Percentiles rank a stretch among this genome's conserved stretches.
Evolutionary conservation across 2,797 vertebrate genomes (phyloP).

Genomic region (Danio albolineatus): DNA sequence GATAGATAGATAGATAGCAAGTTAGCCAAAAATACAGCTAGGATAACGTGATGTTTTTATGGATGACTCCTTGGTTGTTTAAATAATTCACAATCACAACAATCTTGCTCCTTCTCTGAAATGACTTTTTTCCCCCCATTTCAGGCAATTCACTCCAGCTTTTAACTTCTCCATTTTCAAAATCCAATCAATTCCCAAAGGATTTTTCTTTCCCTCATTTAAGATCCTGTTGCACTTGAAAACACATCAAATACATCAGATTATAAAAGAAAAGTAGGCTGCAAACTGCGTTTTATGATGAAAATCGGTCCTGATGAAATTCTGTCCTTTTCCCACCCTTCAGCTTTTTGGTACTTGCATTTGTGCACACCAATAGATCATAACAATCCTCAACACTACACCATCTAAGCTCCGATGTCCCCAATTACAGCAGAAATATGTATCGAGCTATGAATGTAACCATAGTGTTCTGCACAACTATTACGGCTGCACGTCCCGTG

Average conservation of each 20-base stretch:
- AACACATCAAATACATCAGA: background rate
- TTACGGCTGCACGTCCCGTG: slow-evolving; percentile 7
- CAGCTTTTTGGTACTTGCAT: background rate
- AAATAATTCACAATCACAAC: background rate
- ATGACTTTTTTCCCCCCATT: background rate
- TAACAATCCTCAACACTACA: slow-evolving; percentile 3
- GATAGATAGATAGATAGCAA: too few species aligned
- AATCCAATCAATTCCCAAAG: background rate
- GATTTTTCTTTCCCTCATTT: background rate
- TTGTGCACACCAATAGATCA: background rate
- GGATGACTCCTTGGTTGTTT: background rate
- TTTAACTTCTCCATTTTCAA: background rate
- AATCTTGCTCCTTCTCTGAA: background rate
- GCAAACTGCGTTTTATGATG: background rate
- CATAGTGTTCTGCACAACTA: background rate
- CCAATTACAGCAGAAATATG: slow-evolving; percentile 56
- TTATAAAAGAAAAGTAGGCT: background rate
- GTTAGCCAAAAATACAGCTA: too few species aligned
- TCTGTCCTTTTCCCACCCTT: background rate
- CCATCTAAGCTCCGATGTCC: slow-evolving; percentile 13
- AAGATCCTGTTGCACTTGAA: background rate
- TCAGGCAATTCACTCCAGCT: too few species aligned
- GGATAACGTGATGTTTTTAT: background rate
- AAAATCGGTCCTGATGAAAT: background rate
- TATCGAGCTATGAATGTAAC: slow-evolving; percentile 37